Percentiles rank a stretch among this genome's conserved stretches.
Conservation (phyloP, 2,888 invertebrate species). For the Ctenicera cuprea region DNA sequence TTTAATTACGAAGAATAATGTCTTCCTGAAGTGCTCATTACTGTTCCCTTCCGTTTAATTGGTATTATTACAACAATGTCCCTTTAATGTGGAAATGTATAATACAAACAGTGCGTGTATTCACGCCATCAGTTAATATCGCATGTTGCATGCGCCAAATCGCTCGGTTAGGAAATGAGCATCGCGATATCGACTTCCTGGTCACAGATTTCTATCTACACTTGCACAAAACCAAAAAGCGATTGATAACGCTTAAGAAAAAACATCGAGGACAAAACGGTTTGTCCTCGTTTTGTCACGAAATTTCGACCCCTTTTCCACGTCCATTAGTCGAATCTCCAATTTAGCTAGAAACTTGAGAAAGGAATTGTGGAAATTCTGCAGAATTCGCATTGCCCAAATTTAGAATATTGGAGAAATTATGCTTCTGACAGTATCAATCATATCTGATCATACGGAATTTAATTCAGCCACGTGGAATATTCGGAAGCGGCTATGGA, state of each 20-base stretch:
- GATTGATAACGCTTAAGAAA: conserved; percentile 6
- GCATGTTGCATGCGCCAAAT: conserved; percentile 46
- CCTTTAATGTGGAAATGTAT: conserved; percentile 16
- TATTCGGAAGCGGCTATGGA: background rate
- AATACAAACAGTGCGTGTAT: conserved; percentile 41
- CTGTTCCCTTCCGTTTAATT: conserved; percentile 6
- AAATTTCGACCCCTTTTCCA: background rate
- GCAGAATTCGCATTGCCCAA: background rate
- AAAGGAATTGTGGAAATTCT: background rate
- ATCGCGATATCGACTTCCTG: conserved; percentile 47
- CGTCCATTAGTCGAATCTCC: too few species aligned
- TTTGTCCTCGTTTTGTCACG: conserved; percentile 3
- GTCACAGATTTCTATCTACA: conserved; percentile 32
- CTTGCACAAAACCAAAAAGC: conserved; percentile 12
- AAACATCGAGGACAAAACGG: background rate
- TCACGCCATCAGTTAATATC: conserved; percentile 33
- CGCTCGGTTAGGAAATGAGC: conserved; percentile 44
- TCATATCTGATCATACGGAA: conserved; percentile 6
- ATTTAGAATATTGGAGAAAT: background rate
- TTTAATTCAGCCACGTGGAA: conserved; percentile 8
- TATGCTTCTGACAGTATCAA: background rate
- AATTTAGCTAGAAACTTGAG: background rate
- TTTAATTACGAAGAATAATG: conserved; percentile 3
- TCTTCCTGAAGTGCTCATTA: conserved; percentile 13
- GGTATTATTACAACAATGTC: conserved; percentile 2